Conservation (phyloP, 2,888 invertebrate species). For the Eristalis tenax region DNA sequence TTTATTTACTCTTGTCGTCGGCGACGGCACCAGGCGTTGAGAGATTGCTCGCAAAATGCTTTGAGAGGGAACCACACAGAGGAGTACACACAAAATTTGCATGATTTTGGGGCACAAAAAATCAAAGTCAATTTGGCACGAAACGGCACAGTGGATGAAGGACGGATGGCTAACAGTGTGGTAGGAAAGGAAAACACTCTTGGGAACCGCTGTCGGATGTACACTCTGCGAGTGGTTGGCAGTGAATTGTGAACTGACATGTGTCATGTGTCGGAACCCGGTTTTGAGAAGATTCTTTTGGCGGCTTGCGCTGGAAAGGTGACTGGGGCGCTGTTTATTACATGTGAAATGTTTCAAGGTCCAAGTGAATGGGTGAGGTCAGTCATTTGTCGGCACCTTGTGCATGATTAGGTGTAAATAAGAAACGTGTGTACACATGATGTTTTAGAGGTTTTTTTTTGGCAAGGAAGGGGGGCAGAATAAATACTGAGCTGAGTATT, state of each 20-base stretch:
- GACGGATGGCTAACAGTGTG: not conserved
- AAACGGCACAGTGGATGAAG: not conserved
- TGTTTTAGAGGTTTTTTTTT: too few relatives aligned
- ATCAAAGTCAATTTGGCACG: constrained; percentile 21
- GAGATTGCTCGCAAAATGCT: constrained; percentile 12
- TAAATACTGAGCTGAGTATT: too few relatives aligned
- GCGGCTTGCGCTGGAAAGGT: not conserved
- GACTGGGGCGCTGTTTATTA: too few relatives aligned
- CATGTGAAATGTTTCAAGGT: too few relatives aligned
- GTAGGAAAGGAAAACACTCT: constrained; percentile 6
- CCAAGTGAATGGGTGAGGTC: too few relatives aligned
- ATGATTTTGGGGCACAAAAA: constrained; percentile 14
- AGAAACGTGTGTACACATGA: too few relatives aligned
- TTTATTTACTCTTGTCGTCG: constrained; percentile 9
- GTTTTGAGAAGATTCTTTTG: not conserved
- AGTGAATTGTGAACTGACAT: not conserved
- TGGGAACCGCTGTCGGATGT: not conserved
- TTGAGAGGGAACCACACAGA: too few relatives aligned
- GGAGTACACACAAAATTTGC: constrained; percentile 2
- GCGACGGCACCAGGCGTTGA: constrained; percentile 16
- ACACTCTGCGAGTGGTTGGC: not conserved
- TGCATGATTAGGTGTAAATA: too few relatives aligned
- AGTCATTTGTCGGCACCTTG: too few relatives aligned
- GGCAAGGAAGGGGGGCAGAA: too few relatives aligned
- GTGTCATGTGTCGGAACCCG: not conserved